Conservation (phyloP, 2,888 invertebrate species). For the Dicycla oo region DNA sequence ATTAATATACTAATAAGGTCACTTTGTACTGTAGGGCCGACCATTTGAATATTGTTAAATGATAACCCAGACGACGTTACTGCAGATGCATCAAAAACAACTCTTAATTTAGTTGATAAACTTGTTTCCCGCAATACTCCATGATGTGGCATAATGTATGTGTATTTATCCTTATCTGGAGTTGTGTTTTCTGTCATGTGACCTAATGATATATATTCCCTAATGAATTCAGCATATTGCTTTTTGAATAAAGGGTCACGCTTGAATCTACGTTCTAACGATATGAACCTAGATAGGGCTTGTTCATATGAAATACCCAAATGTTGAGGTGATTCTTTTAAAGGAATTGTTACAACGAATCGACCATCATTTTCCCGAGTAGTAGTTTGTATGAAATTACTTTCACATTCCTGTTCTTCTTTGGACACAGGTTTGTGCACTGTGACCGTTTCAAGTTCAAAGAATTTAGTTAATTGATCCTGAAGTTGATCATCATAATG, state of each 20-base stretch:
- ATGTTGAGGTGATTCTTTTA: conserved; percentile 15
- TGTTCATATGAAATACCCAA: conserved; percentile 19
- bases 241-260: conserved; percentile 13
- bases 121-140: neutral
- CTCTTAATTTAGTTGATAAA: neutral
- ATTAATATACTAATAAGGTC: conserved; percentile 13
- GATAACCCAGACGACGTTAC: neutral
- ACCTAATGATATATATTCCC: conserved; percentile 9
- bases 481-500: conserved; percentile 15
- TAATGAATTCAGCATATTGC: conserved; percentile 19
- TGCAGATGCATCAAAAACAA: conserved; percentile 4
- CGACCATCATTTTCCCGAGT: conserved; percentile 9
- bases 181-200: conserved; percentile 18
- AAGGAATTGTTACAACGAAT: conserved; percentile 19
- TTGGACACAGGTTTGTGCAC: conserved; percentile 8
- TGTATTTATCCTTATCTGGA: conserved; percentile 2
- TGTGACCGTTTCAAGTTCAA: conserved; percentile 17
- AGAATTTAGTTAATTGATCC: conserved; percentile 11
- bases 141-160: conserved; percentile 18
- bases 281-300: conserved; percentile 22
- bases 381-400: conserved; percentile 9
- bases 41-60: conserved; percentile 11
- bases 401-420: conserved; percentile 17
- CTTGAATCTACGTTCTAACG: conserved; percentile 14
- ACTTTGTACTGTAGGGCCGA: conserved; percentile 13